Percentiles rank a stretch among this genome's conserved stretches.
These are phyloP conservation scores for Metopia argyrocephala DNA, from an alignment of 2,888 invertebrate species.

Conservation along the genomic window DNA sequence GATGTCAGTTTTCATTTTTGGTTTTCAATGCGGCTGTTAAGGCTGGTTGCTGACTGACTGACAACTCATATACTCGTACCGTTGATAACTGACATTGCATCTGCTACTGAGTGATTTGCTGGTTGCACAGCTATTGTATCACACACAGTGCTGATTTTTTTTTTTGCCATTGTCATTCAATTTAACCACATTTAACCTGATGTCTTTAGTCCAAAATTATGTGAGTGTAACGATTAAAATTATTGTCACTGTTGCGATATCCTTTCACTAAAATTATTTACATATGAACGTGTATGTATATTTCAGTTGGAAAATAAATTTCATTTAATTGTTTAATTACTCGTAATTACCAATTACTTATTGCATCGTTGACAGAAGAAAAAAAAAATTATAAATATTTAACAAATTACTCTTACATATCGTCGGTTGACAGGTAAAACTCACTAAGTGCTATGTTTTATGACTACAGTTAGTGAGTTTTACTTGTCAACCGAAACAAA, in stretches of 20 bases:
- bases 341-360: too few species aligned
- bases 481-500: too few species aligned
- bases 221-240: background rate
- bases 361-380: too few species aligned
- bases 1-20: conserved; percentile 35
- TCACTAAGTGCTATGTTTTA: too few species aligned
- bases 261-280: background rate
- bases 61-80: too few species aligned
- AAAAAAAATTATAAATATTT: too few species aligned
- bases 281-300: too few species aligned
- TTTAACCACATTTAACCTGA: conserved; percentile 54
- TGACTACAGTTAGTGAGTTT: too few species aligned
- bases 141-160: background rate
- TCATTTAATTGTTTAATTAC: background rate
- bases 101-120: conserved; percentile 28
- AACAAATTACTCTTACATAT: too few species aligned
- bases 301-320: background rate
- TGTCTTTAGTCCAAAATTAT: conserved; percentile 26
- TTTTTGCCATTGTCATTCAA: conserved; percentile 9
- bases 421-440: too few species aligned
- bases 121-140: conserved; percentile 16
- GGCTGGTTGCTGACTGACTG: background rate
- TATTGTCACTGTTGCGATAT: background rate
- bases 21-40: background rate
- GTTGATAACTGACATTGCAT: conserved; percentile 7